Percentiles rank a stretch among this genome's conserved stretches.
Conservation (phyloP, 2,888 invertebrate species). For the Nudaria mundana region DNA sequence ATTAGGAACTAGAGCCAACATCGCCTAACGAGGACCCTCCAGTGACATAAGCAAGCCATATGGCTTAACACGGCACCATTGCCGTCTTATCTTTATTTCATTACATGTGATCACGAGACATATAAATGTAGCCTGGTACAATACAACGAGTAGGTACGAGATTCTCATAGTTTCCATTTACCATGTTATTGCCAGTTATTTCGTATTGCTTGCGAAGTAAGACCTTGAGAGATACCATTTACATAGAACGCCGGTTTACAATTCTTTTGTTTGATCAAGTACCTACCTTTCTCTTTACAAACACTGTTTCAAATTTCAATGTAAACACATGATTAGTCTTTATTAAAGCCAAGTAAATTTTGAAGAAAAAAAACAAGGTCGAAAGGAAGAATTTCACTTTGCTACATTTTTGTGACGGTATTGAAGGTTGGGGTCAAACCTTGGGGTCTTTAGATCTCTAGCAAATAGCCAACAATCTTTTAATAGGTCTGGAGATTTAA, state of each 20-base stretch:
- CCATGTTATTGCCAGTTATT: slow-evolving; percentile 30
- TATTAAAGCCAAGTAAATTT: neutral
- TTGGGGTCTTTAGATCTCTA: too few species aligned
- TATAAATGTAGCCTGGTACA: slow-evolving; percentile 13
- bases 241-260: slow-evolving; percentile 32
- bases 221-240: slow-evolving; percentile 35
- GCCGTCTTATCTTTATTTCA: slow-evolving; percentile 18
- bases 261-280: slow-evolving; percentile 17
- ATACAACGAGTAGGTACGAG: slow-evolving; percentile 1
- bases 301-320: too few species aligned
- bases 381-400: too few species aligned
- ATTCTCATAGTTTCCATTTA: slow-evolving; percentile 38
- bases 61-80: slow-evolving; percentile 18
- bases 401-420: too few species aligned
- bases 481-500: too few species aligned
- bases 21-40: slow-evolving; percentile 38
- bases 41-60: slow-evolving; percentile 34
- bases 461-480: too few species aligned
- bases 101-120: slow-evolving; percentile 24
- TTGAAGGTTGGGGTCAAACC: too few species aligned
- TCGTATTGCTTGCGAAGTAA: slow-evolving; percentile 29
- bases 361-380: too few species aligned
- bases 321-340: neutral
- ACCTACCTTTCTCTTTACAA: slow-evolving; percentile 4
- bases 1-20: slow-evolving; percentile 18